Evolutionary conservation across 2,113 vertebrate genomes (phyloP), one percentile per base, ranked within the genome.

Genomic region (Vulpes ferrilata): DNA sequence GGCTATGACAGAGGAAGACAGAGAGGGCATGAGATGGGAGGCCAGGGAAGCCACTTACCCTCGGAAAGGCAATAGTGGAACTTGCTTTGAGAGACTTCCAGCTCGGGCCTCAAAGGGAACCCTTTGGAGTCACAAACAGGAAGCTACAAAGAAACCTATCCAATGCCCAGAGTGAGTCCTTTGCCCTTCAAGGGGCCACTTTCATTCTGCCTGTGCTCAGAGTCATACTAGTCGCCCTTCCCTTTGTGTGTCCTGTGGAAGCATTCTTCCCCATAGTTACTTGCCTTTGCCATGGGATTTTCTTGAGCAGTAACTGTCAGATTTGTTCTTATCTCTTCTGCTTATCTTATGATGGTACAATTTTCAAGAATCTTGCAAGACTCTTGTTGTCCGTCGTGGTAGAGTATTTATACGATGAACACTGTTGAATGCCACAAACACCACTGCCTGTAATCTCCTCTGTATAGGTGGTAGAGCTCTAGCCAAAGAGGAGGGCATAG

Each of bases 11-110:
- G 6, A 67, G 16, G 22, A 55, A 82, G 11, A 86, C 1, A 43
- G 15, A 48, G 0, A 0, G 4, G 7, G 11, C 13, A 11, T 22
- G n/a, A 35, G 59, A 84, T 87, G 2, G 22, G 60, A 60, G 23
- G 3, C 1, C 22, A 13, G 0, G 0, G 5, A 1, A n/a, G 5
- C 27, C 20, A 55, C 35, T 7, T 4, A n/a, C 32, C 16, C 15
- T 67, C 35, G 11, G 43, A 30, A 78, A 48, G 20, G 48, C 15
- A 7, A 38, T 13, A 73, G 10, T 3, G 12, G 23, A 51, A 2
- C 7, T n/a, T 11, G 2, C 38, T 65, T 6, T 43, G 53, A 73
- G 13, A n/a, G 22, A n/a, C 5, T 27, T 11, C 13, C 12, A 7
- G 23, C 23, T 20, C 60, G 35, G 69, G 23, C 0, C 38, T 20